A percentile compares a stretch with the other conserved stretches of the same genome.
These are phyloP conservation scores for Sebastes trivittatus DNA, from an alignment of 2,797 vertebrate genomes.

Conservation along the genomic window DNA sequence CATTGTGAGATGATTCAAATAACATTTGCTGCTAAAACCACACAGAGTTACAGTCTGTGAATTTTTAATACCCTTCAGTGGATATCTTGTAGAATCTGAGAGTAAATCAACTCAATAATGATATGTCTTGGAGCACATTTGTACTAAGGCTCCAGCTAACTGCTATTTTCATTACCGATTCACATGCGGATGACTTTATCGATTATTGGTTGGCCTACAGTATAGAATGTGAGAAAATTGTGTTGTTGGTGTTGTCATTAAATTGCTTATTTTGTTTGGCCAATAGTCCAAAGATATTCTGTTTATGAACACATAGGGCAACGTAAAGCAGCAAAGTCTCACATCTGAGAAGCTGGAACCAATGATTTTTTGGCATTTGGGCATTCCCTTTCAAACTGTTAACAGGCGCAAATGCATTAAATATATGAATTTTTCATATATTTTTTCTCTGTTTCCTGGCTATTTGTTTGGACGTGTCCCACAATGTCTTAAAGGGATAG, in stretches of 20 bases:
- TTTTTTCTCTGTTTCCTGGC: not conserved
- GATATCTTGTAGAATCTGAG: not conserved
- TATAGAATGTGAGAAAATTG: not conserved
- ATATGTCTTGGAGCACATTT: not conserved
- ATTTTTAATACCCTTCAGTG: not conserved
- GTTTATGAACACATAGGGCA: not conserved
- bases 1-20: not conserved
- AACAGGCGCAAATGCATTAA: not conserved
- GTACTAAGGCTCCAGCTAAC: not conserved
- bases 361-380: not conserved
- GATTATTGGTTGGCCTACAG: not conserved
- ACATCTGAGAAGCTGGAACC: not conserved
- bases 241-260: not conserved
- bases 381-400: not conserved
- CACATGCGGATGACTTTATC: not conserved
- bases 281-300: not conserved
- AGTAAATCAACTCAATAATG: not conserved
- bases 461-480: not conserved
- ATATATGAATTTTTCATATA: not conserved
- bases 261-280: not conserved
- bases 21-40: constrained; percentile 1
- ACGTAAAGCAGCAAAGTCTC: not conserved
- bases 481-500: not conserved
- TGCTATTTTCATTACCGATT: not conserved
- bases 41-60: not conserved